phyloP scores from a whole-genome alignment of 2,113 vertebrate species.

The Triplophysa siluroides region DNA sequence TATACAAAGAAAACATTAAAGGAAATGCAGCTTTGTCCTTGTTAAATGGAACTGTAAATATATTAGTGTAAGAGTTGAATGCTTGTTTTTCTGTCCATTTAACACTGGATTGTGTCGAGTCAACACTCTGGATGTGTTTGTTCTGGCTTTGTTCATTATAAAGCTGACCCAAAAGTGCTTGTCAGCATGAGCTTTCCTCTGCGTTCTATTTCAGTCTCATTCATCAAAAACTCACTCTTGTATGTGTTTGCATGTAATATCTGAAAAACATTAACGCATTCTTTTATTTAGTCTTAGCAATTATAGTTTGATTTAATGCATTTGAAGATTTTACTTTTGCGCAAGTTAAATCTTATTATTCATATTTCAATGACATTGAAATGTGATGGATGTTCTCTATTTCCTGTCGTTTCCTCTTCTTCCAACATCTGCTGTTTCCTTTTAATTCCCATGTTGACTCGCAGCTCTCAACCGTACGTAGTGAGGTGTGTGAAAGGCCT shows the following conservation, averaged over 20 bases:
- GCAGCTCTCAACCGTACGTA: slow-evolving; percentile 50
- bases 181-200: slow-evolving; percentile 47
- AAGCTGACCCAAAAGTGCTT: slow-evolving; percentile 38
- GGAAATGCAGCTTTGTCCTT: not conserved
- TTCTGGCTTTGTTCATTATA: slow-evolving; percentile 50
- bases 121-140: slow-evolving; percentile 38
- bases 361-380: not conserved
- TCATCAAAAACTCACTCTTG: slow-evolving; percentile 22
- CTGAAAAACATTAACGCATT: not conserved
- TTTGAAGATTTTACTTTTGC: not conserved
- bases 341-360: not conserved
- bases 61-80: not conserved
- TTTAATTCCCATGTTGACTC: slow-evolving; percentile 8
- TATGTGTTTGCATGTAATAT: not conserved
- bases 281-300: not conserved
- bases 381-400: not conserved
- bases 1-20: not conserved
- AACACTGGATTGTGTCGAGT: slow-evolving; percentile 47
- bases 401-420: not conserved
- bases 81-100: slow-evolving; percentile 30
- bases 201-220: slow-evolving; percentile 28
- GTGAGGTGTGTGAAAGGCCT: slow-evolving; percentile 42
- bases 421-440: not conserved
- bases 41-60: not conserved
- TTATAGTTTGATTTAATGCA: not conserved